These are phyloP conservation scores for Choristoneura fumiferana DNA, from an alignment of 1,140 invertebrate species.

Conservation along the genomic window DNA sequence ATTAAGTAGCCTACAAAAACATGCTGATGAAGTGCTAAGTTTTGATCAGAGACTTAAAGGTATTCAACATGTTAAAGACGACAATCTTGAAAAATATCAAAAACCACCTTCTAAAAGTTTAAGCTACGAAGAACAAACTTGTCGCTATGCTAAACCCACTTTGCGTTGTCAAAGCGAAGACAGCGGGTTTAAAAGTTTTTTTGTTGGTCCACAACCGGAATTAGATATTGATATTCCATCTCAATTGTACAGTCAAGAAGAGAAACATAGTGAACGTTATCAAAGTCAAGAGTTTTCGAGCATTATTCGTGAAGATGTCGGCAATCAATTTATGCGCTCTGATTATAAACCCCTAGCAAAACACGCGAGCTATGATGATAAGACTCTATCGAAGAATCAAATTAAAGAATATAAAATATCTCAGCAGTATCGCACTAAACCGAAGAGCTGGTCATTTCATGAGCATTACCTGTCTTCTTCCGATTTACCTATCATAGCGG, in stretches of 20 bases:
- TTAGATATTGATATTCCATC: conserved; percentile 73
- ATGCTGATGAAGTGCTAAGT: conserved; percentile 59
- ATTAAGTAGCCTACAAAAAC: conserved; percentile 71
- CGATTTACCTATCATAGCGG: conserved; percentile 65
- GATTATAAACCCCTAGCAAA: conserved; percentile 80
- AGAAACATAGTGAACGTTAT: conserved; percentile 81
- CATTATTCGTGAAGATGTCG: conserved; percentile 63
- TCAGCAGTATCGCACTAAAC: conserved; percentile 77
- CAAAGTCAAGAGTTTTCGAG: conserved; percentile 81
- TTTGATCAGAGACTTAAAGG: conserved; percentile 68
- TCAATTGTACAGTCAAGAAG: conserved; percentile 79
- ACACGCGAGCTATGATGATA: conserved; percentile 81
- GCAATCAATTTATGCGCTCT: conserved; percentile 58
- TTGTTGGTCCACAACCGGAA: conserved; percentile 63
- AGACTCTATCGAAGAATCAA: conserved; percentile 80
- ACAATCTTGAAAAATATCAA: conserved; percentile 63
- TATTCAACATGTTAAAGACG: conserved; percentile 45
- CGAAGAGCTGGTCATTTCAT: conserved; percentile 81
- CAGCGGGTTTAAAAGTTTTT: conserved; percentile 69
- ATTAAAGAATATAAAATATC: conserved; percentile 81
- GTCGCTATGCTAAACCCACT: conserved; percentile 56
- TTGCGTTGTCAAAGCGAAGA: conserved; percentile 80
- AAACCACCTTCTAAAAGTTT: conserved; percentile 78
- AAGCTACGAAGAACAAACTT: conserved; percentile 72
- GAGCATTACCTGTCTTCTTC: conserved; percentile 79